Percentiles rank a stretch among this genome's conserved stretches.
Conservation (phyloP, 2,888 invertebrate genomes). For the Chesias legatella region DNA sequence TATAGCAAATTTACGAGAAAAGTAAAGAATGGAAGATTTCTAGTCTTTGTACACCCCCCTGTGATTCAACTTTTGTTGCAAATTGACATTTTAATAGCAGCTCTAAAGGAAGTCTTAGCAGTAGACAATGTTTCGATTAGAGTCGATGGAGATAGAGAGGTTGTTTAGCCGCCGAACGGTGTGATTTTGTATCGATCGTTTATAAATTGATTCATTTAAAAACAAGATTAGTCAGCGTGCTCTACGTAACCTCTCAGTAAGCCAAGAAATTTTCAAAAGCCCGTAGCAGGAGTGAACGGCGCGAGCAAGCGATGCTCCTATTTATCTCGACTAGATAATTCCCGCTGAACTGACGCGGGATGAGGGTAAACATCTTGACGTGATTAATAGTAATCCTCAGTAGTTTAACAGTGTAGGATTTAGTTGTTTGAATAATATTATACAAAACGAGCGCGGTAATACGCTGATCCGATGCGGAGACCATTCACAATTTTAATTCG, state of each 20-base stretch:
- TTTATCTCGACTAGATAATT: constrained; percentile 73
- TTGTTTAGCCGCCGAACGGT: constrained; percentile 37
- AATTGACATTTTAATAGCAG: constrained; percentile 49
- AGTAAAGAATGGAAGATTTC: constrained; percentile 50
- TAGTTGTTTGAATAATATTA: constrained; percentile 67
- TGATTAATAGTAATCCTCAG: constrained; percentile 75
- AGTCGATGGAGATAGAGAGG: constrained; percentile 24
- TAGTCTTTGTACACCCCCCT: constrained; percentile 47
- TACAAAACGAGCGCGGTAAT: constrained; percentile 46
- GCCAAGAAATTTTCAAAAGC: constrained; percentile 51
- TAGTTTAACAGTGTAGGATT: constrained; percentile 72
- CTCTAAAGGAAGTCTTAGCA: constrained; percentile 36
- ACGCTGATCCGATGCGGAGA: constrained; percentile 35
- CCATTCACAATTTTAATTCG: constrained; percentile 20
- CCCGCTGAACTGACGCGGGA: constrained; percentile 65
- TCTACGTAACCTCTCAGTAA: constrained; percentile 44
- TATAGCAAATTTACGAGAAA: constrained; percentile 50
- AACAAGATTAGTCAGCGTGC: constrained; percentile 46
- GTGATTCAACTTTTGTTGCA: constrained; percentile 50
- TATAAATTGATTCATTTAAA: constrained; percentile 58
- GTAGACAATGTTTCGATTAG: constrained; percentile 32
- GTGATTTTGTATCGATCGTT: constrained; percentile 40
- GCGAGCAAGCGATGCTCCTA: constrained; percentile 54
- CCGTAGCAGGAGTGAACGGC: constrained; percentile 45
- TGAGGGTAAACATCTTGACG: constrained; percentile 76